These are phyloP conservation scores for Strigops habroptila DNA, from an alignment of 2,113 vertebrate genomes.

Conservation along the genomic window DNA sequence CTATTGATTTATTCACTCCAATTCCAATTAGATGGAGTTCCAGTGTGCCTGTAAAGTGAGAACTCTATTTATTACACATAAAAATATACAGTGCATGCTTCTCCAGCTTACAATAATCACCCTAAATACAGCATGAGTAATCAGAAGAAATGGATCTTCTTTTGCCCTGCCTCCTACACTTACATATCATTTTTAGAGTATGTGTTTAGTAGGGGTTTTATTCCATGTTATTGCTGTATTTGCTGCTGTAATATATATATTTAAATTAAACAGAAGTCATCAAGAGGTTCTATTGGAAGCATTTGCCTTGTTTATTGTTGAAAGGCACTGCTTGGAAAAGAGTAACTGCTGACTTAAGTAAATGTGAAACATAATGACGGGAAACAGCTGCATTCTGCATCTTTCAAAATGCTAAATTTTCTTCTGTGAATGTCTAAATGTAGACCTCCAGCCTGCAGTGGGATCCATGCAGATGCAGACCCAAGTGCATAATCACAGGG, in stretches of 20 bases:
- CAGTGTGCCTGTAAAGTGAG: conserved; percentile 3
- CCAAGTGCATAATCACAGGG: conserved; percentile 40
- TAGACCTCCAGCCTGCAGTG: background rate
- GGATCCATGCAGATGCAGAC: conserved; percentile 35
- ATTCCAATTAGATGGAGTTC: background rate
- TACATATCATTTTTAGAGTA: conserved; percentile 27
- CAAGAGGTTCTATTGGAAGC: conserved; percentile 36
- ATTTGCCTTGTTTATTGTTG: conserved; percentile 52
- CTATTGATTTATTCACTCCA: conserved; percentile 15
- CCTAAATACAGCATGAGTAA: conserved; percentile 29
- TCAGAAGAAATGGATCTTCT: conserved; percentile 17
- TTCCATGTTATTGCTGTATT: conserved; percentile 34
- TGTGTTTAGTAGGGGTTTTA: conserved; percentile 12
- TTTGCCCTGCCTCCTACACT: background rate
- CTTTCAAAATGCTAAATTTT: conserved; percentile 44
- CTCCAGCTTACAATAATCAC: background rate
- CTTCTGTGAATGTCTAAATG: conserved; percentile 41
- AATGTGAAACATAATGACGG: conserved; percentile 47
- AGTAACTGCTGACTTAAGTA: conserved; percentile 64
- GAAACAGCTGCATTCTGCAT: conserved; percentile 63
- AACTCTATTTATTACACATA: conserved; percentile 32
- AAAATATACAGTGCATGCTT: conserved; percentile 7
- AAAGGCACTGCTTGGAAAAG: conserved; percentile 44
- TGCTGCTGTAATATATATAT: conserved; percentile 40
- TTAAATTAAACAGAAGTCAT: conserved; percentile 60